phyloP scores from a whole-genome alignment of 2,797 vertebrate species.

The Buceros bicornis region DNA sequence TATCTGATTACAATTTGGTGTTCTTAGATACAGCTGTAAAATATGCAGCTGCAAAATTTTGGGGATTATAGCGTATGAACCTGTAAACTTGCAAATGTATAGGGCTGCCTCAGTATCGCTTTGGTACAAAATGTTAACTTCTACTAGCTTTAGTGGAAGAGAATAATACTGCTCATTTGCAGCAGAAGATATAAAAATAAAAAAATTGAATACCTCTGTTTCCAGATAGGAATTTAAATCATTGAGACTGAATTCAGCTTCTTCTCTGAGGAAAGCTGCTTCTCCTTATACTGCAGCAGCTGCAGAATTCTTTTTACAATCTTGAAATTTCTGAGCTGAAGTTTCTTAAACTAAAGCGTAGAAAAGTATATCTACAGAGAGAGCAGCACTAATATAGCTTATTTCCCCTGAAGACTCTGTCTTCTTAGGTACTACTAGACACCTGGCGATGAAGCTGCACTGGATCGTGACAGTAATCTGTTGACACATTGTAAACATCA shows the following conservation, averaged over 20 bases:
- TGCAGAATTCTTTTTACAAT: neutral
- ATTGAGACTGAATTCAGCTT: neutral
- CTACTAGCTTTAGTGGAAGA: neutral
- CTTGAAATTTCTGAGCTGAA: conserved; percentile 22
- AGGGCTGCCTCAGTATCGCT: neutral
- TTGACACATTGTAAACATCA: conserved; percentile 10
- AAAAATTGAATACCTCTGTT: neutral
- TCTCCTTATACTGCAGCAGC: neutral
- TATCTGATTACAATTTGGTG: neutral
- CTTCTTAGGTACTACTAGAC: neutral
- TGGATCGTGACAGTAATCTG: conserved; percentile 54
- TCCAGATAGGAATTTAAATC: conserved; percentile 1
- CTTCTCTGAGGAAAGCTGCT: neutral
- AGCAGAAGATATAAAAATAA: neutral
- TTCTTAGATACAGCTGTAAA: neutral
- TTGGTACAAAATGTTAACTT: neutral
- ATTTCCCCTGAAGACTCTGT: neutral
- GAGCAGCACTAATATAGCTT: conserved; percentile 11
- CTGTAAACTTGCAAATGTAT: neutral
- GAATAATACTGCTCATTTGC: neutral
- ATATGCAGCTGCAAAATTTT: neutral
- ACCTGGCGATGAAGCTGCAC: conserved; percentile 51
- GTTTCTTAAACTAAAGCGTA: neutral
- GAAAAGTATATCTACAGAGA: neutral
- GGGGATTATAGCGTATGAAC: neutral